phyloP scores from a whole-genome alignment of 2,797 vertebrate genomes.

The Bradypodion ventrale region DNA sequence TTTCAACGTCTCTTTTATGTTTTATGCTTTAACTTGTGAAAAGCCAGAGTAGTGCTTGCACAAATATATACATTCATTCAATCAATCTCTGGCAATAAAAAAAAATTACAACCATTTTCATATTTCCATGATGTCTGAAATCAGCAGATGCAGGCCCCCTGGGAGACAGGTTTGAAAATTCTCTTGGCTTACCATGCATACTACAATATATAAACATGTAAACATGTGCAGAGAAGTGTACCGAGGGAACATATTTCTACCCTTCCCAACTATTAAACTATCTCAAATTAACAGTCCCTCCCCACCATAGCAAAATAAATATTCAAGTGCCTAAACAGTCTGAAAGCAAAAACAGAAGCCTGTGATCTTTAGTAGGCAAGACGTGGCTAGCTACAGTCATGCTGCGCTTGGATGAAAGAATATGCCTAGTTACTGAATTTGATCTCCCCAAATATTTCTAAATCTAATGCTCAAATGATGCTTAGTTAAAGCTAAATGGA shows the following conservation, averaged over 20 bases:
- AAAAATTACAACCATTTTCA: too few species aligned
- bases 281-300: slow-evolving; percentile 53
- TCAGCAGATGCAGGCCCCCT: too few species aligned
- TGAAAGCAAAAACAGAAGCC: slow-evolving; percentile 42
- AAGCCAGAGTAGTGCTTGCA: too few species aligned
- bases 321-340: slow-evolving; percentile 25
- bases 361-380: slow-evolving; percentile 52
- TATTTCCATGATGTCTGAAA: too few species aligned
- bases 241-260: slow-evolving; percentile 57
- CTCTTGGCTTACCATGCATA: background rate
- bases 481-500: slow-evolving; percentile 65
- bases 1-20: too few species aligned
- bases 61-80: too few species aligned
- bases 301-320: slow-evolving; percentile 57
- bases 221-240: slow-evolving; percentile 57
- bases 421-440: slow-evolving; percentile 44
- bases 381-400: slow-evolving; percentile 38
- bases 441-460: slow-evolving; percentile 57
- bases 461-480: slow-evolving; percentile 48
- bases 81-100: too few species aligned
- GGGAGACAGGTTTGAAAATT: background rate
- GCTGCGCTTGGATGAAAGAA: slow-evolving; percentile 48
- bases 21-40: too few species aligned
- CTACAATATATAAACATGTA: background rate
- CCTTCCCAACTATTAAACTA: slow-evolving; percentile 55